These are phyloP conservation scores for Kryptolebias marmoratus DNA, from an alignment of 2,113 vertebrate species.

Conservation along the genomic window DNA sequence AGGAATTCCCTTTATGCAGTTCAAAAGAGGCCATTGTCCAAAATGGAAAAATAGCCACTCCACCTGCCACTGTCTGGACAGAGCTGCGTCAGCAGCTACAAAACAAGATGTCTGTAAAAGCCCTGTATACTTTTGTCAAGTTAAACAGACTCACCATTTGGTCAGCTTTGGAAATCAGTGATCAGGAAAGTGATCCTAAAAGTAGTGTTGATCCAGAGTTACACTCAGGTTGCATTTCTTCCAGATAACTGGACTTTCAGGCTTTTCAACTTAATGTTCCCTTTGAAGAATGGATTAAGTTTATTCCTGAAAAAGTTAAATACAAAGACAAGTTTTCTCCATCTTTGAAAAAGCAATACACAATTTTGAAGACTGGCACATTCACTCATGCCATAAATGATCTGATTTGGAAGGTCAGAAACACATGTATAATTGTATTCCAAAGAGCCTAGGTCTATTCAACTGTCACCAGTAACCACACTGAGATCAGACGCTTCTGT, in stretches of 20 bases:
- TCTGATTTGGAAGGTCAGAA: not conserved
- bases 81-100: not conserved
- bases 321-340: not conserved
- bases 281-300: not conserved
- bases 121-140: not conserved
- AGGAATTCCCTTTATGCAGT: not conserved
- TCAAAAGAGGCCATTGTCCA: not conserved
- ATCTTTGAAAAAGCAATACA: not conserved
- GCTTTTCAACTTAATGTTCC: not conserved
- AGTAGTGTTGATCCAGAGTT: not conserved
- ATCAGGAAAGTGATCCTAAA: not conserved
- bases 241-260: not conserved
- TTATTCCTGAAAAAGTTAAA: not conserved
- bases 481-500: not conserved
- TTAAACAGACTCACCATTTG: not conserved
- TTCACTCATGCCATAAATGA: not conserved
- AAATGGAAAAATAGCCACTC: constrained; percentile 1
- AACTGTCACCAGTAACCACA: not conserved
- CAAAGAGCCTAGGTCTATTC: not conserved
- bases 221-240: not conserved
- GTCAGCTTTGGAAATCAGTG: not conserved
- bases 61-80: not conserved
- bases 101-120: not conserved
- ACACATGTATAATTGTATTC: not conserved
- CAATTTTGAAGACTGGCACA: not conserved